Conservation (phyloP, 2,797 vertebrate genomes). For the Nyctibius grandis region DNA sequence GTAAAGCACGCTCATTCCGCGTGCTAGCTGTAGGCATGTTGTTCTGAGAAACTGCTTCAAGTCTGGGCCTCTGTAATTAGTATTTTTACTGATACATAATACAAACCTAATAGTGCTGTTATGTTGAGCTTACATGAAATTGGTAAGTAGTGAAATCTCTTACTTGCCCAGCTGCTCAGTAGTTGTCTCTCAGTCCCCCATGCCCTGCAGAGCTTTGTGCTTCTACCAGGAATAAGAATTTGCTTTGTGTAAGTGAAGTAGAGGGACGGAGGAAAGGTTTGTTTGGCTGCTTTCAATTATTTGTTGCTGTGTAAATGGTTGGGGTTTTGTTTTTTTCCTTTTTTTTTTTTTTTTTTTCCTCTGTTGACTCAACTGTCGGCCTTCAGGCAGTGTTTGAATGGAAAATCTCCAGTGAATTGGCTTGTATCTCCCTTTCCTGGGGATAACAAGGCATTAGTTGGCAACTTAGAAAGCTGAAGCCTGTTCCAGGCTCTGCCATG, state of each 20-base stretch:
- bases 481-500: not conserved
- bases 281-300: not conserved
- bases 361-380: not conserved
- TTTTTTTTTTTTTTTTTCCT: not conserved
- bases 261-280: not conserved
- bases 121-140: not conserved
- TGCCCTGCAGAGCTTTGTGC: not conserved
- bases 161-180: slow-evolving; percentile 41
- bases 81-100: slow-evolving; percentile 48
- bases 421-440: not conserved
- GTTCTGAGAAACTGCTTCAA: slow-evolving; percentile 13
- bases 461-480: not conserved
- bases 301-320: not conserved
- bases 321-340: not conserved
- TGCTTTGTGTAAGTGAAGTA: not conserved
- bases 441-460: not conserved
- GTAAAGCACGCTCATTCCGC: not conserved
- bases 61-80: slow-evolving; percentile 14
- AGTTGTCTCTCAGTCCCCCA: not conserved
- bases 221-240: not conserved
- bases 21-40: slow-evolving; percentile 6
- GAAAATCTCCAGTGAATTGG: not conserved
- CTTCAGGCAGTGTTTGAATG: not conserved
- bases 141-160: not conserved
- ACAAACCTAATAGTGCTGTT: slow-evolving; percentile 43